These are phyloP conservation scores for Eptatretus atami DNA, from an alignment of 2,797 vertebrate genomes.

Conservation along the genomic window DNA sequence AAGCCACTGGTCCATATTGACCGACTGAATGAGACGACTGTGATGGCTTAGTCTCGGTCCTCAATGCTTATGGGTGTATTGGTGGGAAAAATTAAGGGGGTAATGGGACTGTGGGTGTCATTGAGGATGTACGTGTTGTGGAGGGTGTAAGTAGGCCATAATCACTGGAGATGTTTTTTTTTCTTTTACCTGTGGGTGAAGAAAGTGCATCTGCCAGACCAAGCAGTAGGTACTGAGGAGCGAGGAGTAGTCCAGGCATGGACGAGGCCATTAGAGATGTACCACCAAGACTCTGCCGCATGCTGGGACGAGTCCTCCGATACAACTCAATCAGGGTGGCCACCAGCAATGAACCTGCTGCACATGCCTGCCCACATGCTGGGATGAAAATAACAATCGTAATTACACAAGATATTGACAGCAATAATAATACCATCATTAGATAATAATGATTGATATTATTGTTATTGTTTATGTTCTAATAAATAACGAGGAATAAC, in stretches of 20 bases:
- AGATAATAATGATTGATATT: too few relatives aligned
- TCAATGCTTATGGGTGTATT: too few relatives aligned
- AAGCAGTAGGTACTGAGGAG: conserved; percentile 48
- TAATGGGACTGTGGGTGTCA: too few relatives aligned
- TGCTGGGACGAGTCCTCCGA: conserved; percentile 26
- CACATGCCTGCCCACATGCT: conserved; percentile 39
- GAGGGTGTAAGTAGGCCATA: not conserved
- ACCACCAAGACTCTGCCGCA: conserved; percentile 36
- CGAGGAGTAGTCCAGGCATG: conserved; percentile 41
- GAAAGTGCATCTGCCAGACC: conserved; percentile 57
- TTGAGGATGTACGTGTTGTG: too few relatives aligned
- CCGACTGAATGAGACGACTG: too few relatives aligned
- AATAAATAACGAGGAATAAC: too few relatives aligned
- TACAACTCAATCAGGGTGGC: conserved; percentile 42
- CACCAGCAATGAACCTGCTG: conserved; percentile 25
- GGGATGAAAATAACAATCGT: conserved; percentile 8
- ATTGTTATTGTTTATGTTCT: too few relatives aligned
- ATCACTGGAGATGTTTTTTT: not conserved
- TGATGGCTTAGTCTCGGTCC: too few relatives aligned
- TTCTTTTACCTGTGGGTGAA: conserved; percentile 40
- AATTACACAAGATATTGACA: too few relatives aligned
- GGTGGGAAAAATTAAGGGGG: too few relatives aligned
- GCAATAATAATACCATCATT: too few relatives aligned
- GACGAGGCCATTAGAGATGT: conserved; percentile 38
- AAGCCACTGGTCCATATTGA: too few relatives aligned